Conservation (phyloP, 2,888 invertebrate species). For the Lithophane socia region DNA sequence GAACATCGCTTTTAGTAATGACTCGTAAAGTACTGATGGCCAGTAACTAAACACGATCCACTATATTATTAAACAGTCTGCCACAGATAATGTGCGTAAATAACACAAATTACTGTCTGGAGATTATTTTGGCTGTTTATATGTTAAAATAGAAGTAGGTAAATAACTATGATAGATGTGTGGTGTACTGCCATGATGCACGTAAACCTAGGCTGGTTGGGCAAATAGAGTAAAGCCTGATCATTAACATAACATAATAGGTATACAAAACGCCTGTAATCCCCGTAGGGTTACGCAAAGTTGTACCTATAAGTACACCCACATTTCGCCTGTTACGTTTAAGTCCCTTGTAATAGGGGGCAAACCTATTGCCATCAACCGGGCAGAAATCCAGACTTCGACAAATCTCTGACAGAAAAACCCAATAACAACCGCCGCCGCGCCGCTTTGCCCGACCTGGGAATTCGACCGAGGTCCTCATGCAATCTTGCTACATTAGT, state of each 20-base stretch:
- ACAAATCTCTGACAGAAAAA: background rate
- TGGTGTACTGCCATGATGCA: background rate
- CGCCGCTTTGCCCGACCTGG: background rate
- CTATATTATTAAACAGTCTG: slow-evolving; percentile 45
- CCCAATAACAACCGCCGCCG: background rate
- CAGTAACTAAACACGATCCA: slow-evolving; percentile 21
- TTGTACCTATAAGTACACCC: background rate
- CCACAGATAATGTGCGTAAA: slow-evolving; percentile 52
- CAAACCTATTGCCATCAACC: no score
- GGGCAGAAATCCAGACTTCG: background rate
- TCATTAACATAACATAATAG: no score
- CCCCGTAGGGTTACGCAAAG: background rate
- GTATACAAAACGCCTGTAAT: no score
- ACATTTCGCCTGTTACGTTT: no score
- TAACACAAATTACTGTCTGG: slow-evolving; percentile 41
- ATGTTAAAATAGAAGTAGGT: slow-evolving; percentile 17
- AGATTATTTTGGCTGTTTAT: slow-evolving; percentile 23
- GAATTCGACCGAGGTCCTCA: background rate
- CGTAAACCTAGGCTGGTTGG: background rate
- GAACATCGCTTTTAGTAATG: background rate
- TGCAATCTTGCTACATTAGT: background rate
- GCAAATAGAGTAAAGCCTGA: no score
- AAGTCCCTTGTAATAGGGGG: no score
- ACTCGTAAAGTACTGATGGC: slow-evolving; percentile 1
- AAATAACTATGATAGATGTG: background rate